Evolutionary conservation across 2,888 invertebrate genomes (phyloP).

Genomic region (Plebejus melissa): DNA sequence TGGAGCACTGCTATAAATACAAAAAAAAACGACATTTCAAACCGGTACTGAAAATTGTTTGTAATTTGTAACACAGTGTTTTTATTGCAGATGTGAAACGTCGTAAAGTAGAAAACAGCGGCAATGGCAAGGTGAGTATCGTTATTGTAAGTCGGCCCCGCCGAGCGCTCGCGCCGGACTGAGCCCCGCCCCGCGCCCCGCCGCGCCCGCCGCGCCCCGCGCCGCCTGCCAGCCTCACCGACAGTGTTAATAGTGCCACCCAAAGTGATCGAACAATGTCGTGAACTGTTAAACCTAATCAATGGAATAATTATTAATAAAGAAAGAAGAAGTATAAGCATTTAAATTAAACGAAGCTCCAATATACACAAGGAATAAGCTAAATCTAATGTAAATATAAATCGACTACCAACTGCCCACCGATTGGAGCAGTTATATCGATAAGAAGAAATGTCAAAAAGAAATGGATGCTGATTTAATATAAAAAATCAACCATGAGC

Average conservation of each 20-base stretch:
- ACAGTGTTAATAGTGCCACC: background rate
- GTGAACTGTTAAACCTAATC: slow-evolving; percentile 4
- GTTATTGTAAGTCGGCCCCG: slow-evolving; percentile 65
- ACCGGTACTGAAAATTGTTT: too few species aligned
- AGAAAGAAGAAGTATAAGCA: background rate
- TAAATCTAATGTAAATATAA: background rate
- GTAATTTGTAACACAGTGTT: too few species aligned
- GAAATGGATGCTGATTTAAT: background rate
- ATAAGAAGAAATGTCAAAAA: background rate
- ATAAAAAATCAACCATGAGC: background rate
- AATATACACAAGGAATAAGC: background rate
- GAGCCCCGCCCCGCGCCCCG: slow-evolving; percentile 63
- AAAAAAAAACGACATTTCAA: too few species aligned
- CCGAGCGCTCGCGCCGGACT: slow-evolving; percentile 71
- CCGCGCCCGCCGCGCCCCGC: background rate
- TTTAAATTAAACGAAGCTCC: background rate
- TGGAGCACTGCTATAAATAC: too few species aligned
- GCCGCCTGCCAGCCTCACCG: slow-evolving; percentile 1
- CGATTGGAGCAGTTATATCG: background rate
- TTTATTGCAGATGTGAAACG: slow-evolving; percentile 85
- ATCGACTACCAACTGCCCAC: background rate
- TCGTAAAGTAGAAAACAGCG: slow-evolving; percentile 88
- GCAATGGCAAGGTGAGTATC: slow-evolving; percentile 91
- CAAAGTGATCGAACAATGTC: background rate
- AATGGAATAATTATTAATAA: background rate